Evolutionary conservation across 2,888 invertebrate genomes (phyloP), one percentile per base, ranked within the genome.

Genomic region (Steinernema scapterisci): DNA sequence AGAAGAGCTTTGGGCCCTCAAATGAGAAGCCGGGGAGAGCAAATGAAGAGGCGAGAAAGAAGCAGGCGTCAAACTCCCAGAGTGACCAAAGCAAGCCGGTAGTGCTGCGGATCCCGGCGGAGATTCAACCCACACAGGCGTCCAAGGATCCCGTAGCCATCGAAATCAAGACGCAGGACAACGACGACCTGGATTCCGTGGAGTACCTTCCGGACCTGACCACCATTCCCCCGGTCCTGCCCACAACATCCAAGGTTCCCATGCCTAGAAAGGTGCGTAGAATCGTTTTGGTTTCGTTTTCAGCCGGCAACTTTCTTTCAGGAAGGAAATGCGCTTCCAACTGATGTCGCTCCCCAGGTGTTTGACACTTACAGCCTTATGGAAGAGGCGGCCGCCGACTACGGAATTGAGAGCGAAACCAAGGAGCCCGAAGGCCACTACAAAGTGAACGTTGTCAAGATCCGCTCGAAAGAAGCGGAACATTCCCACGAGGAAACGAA

Each of bases 271-370:
- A 27, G 63, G 38, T 13, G 63, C 23, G 38, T 38, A n/a, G n/a
- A n/a, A n/a, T 38, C 38, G 38, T 38, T 38, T 38, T 38, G 38
- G 5, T 38, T 9, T 38, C 38, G 3, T 38, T 38, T 38, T 38
- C 3, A 3, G 38, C n/a, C n/a, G n/a, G 5, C 9, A 38, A 38
- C 3, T 9, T 9, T 9, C 2, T 63, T 31, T n/a, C 31, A 27
- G 63, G 73, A 70, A 13, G 31, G 16, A 1, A 56, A 63, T 25
- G 56, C 63, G 1, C 45, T 73, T 70, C 73, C 73, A 9, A 73
- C 73, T 11, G 73, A 73, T 44, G 19, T 16, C 16, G 6, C 63
- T 11, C 31, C 27, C 7, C 13, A 63, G 27, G 31, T 63, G 2
- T 63, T 63, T 31, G 63, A 63, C 38, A 63, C 63, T 13, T 63